A percentile compares a stretch with the other conserved stretches of the same genome.
Conservation (phyloP, 2,888 invertebrate genomes). For the Chrysodeixis includens region DNA sequence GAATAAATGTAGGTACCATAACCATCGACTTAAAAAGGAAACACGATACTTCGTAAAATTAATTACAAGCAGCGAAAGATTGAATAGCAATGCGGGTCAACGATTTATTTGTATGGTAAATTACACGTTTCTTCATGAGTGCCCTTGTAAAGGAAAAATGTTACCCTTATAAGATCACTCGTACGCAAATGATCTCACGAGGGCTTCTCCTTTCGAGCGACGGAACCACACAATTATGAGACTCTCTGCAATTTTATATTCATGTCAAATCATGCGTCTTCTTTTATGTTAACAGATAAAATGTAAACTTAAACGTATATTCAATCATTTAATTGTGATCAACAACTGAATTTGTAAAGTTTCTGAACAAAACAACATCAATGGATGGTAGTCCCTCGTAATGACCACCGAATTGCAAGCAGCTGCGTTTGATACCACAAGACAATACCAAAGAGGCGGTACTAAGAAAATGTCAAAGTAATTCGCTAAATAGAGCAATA, state of each 20-base stretch:
- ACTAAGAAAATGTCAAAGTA: background rate
- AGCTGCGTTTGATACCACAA: background rate
- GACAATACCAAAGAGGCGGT: background rate
- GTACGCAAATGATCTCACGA: conserved; percentile 1
- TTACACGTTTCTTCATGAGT: conserved; percentile 1
- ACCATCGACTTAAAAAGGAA: background rate
- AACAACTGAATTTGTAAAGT: too few relatives aligned
- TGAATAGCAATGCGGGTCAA: background rate
- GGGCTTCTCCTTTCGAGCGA: background rate
- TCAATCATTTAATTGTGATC: background rate
- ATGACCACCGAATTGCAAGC: background rate
- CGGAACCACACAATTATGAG: conserved; percentile 1
- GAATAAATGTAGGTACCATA: too few relatives aligned
- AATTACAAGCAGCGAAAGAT: background rate
- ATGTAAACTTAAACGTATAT: background rate
- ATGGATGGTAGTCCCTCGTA: background rate
- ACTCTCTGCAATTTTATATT: background rate
- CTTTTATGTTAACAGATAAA: background rate
- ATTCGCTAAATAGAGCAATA: background rate
- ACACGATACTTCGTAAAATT: background rate
- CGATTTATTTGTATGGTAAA: conserved; percentile 2
- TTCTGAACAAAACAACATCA: background rate
- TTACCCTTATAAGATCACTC: conserved; percentile 5
- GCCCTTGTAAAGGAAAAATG: conserved; percentile 8
- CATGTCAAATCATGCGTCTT: background rate